Percentiles rank a stretch among this genome's conserved stretches.
These are phyloP conservation scores for Laterallus jamaicensis DNA, from an alignment of 2,113 vertebrate species.

Conservation along the genomic window DNA sequence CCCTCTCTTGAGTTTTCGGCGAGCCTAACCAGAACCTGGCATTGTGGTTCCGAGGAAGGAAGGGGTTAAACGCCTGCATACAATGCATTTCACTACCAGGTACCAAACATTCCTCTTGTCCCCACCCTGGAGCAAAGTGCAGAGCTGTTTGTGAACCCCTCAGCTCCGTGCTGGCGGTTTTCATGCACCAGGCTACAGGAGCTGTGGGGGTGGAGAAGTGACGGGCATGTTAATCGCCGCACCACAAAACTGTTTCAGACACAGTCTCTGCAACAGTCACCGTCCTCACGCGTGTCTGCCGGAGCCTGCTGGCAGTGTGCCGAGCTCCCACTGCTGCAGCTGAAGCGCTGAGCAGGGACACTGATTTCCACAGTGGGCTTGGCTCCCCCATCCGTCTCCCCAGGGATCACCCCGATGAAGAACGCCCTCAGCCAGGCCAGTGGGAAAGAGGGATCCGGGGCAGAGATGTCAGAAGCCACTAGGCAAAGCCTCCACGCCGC, in stretches of 20 bases:
- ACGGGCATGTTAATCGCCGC: fast-evolving
- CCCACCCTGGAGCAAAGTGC: neutral
- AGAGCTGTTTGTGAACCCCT: neutral
- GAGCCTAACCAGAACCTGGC: neutral
- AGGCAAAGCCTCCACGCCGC: neutral
- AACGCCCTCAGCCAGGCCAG: neutral
- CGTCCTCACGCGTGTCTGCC: fast-evolving
- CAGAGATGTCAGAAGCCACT: neutral
- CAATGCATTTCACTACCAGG: fast-evolving
- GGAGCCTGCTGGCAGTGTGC: fast-evolving
- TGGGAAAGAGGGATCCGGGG: neutral
- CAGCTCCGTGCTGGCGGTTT: neutral
- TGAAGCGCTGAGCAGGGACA: neutral
- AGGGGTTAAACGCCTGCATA: neutral
- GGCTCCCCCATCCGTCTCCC: neutral
- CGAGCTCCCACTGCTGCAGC: fast-evolving
- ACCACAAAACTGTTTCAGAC: neutral
- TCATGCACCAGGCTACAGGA: fast-evolving
- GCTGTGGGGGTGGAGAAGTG: neutral
- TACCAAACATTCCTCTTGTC: neutral
- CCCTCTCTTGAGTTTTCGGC: too few species aligned
- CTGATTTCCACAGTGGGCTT: neutral
- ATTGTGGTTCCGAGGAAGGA: neutral
- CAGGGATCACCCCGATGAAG: neutral
- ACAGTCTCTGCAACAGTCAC: fast-evolving